Conservation (phyloP, 2,888 invertebrate species). For the Heliconius hortense region DNA sequence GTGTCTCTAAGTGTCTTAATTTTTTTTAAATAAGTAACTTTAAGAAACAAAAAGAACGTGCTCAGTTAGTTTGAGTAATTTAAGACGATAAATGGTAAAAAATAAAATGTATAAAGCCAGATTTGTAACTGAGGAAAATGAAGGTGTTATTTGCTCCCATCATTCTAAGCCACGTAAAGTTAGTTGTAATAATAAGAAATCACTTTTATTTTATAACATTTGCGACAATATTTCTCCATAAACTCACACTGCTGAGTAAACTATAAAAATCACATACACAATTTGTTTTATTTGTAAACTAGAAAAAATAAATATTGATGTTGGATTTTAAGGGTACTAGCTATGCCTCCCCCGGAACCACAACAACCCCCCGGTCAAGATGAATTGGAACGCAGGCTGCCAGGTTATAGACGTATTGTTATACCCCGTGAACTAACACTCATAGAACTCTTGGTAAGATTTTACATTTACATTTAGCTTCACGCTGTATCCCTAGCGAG, state of each 20-base stretch:
- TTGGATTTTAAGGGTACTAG: slow-evolving; percentile 58
- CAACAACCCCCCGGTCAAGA: slow-evolving; percentile 74
- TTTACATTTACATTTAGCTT: neutral
- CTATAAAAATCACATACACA: neutral
- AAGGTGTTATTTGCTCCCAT: no score
- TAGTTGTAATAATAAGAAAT: neutral
- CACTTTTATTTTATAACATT: neutral
- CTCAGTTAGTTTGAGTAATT: neutral
- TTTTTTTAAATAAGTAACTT: neutral
- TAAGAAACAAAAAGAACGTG: neutral
- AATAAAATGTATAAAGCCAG: neutral
- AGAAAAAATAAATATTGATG: neutral
- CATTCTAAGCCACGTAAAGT: neutral
- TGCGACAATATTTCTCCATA: neutral
- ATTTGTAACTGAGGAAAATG: neutral
- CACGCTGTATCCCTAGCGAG: no score
- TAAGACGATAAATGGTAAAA: neutral
- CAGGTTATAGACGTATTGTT: slow-evolving; percentile 80
- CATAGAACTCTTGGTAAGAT: slow-evolving; percentile 81
- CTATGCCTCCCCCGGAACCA: slow-evolving; percentile 74
- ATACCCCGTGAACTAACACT: slow-evolving; percentile 81
- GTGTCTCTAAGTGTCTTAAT: neutral
- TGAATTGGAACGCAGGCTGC: slow-evolving; percentile 72
- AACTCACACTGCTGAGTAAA: neutral
- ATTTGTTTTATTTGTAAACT: neutral